phyloP scores from a whole-genome alignment of 2,888 invertebrate species.

The Odontomyia ornata region DNA sequence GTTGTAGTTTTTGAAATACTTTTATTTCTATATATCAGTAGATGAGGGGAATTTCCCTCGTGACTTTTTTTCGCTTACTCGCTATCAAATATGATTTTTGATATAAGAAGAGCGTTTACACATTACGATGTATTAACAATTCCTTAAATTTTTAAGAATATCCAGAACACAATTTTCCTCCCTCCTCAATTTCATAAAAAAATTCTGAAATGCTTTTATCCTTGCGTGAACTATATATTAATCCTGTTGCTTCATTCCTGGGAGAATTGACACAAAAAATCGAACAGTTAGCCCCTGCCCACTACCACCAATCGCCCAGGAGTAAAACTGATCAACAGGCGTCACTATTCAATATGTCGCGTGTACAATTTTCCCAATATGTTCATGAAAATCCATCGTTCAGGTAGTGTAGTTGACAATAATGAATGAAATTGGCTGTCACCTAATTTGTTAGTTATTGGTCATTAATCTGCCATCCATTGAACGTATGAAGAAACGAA shows the following conservation, averaged over 20 bases:
- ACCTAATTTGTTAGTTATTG: constrained; percentile 38
- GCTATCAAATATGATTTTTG: no score
- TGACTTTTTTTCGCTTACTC: no score
- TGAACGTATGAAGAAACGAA: no score
- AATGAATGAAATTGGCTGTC: constrained; percentile 22
- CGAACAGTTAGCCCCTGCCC: background rate
- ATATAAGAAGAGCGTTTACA: no score
- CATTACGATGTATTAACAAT: no score
- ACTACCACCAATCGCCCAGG: background rate
- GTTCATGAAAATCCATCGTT: background rate
- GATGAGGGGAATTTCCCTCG: no score
- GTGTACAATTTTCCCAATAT: background rate
- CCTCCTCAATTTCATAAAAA: no score
- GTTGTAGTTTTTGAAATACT: no score
- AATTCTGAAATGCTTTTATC: no score
- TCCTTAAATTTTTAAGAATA: no score
- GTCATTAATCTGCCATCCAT: constrained; percentile 34
- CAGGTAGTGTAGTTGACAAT: background rate
- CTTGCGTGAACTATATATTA: background rate
- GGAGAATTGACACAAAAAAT: background rate
- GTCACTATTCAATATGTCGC: constrained; percentile 1
- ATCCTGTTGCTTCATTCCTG: background rate
- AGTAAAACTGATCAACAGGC: constrained; percentile 1
- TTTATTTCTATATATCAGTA: no score
- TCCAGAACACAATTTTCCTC: no score